A percentile compares a stretch with the other conserved stretches of the same genome.
Conservation (phyloP, 2,113 vertebrate genomes). For the Scalopus aquaticus region DNA sequence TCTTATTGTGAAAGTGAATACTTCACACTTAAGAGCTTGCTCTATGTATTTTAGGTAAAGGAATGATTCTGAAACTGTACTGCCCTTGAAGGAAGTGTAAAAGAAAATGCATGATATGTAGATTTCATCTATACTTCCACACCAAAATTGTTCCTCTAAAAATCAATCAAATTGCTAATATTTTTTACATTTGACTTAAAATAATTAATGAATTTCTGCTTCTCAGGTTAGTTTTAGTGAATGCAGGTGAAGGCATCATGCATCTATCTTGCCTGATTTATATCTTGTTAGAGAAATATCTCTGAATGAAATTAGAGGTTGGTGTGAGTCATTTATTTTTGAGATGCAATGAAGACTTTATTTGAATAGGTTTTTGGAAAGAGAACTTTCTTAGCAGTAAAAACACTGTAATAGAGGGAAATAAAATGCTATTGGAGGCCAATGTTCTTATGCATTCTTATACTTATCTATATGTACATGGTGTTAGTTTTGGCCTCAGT, state of each 20-base stretch:
- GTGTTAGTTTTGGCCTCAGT: background rate
- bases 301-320: background rate
- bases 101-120: background rate
- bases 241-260: background rate
- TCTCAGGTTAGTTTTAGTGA: conserved; percentile 14
- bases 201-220: background rate
- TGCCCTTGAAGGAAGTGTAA: background rate
- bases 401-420: background rate
- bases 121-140: background rate
- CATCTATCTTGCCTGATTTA: background rate
- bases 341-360: background rate
- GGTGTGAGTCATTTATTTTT: background rate
- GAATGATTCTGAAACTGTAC: background rate
- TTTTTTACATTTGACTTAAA: background rate
- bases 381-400: background rate
- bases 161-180: background rate
- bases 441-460: background rate
- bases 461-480: background rate
- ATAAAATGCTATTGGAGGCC: background rate
- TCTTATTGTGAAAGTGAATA: background rate
- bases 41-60: background rate
- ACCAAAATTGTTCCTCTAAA: background rate
- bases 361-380: conserved; percentile 22
- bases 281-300: no score
- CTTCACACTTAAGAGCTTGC: background rate